phyloP scores from a whole-genome alignment of 1,140 invertebrate genomes.

The Popillia japonica region DNA sequence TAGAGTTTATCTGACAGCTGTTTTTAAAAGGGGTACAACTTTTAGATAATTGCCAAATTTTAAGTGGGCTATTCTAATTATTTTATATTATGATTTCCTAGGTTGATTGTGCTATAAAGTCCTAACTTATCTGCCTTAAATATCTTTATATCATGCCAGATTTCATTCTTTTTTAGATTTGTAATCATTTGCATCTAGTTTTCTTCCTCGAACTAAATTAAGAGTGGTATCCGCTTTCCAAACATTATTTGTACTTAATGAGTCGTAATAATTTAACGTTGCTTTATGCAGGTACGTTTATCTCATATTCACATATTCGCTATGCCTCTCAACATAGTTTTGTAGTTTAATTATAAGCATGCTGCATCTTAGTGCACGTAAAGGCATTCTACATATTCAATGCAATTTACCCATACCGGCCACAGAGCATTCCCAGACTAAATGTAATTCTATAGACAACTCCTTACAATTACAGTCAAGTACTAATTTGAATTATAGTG shows the following conservation, averaged over 20 bases:
- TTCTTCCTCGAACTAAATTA: too few relatives aligned
- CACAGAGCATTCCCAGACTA: background rate
- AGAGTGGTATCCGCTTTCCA: too few relatives aligned
- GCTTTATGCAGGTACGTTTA: background rate
- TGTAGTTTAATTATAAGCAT: background rate
- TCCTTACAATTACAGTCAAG: background rate
- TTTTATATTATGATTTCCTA: too few relatives aligned
- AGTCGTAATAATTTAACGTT: too few relatives aligned
- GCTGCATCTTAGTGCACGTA: background rate
- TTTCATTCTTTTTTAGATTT: too few relatives aligned
- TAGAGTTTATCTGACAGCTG: background rate
- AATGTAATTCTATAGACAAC: constrained; percentile 11
- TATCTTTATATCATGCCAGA: too few relatives aligned
- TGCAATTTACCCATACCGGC: background rate
- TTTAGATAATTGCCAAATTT: too few relatives aligned
- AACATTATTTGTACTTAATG: too few relatives aligned
- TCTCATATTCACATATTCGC: background rate
- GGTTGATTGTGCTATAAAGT: too few relatives aligned
- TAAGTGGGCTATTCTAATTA: too few relatives aligned
- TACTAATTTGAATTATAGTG: constrained; percentile 1
- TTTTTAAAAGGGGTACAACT: background rate
- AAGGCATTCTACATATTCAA: background rate
- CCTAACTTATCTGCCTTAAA: too few relatives aligned
- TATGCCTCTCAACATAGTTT: background rate
- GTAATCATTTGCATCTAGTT: too few relatives aligned